Base-by-base conservation (phyloP, 2,888 invertebrate species). In the Xestia sexstrigata region DNA sequence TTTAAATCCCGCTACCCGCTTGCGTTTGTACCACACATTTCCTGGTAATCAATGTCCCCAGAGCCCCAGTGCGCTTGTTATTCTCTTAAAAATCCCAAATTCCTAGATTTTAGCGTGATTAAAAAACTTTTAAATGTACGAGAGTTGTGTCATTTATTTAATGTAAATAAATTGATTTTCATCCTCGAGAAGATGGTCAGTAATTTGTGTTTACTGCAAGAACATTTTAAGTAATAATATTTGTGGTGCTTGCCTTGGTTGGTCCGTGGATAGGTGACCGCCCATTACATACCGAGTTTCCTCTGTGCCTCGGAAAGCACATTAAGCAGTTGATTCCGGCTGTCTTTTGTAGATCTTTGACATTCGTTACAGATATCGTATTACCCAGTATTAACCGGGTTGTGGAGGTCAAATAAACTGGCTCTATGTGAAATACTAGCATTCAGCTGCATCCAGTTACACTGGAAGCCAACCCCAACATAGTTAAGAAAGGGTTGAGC, bases 1-100 rank as follows among this genome's bases (percentile, higher is more conserved):
- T 30, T 35, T 20, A 26, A 20, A 62, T 35, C 9, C 35, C 74
- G 76, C 73, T 71, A 8, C 1, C 2, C 20, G 45, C 69, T 76
- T 52, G 9, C 0, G 39, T 35, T 88, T 76, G 62, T 26, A 66
- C 80, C 81, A 76, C 52, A 58, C 62, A 65, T 58, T 70, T 71
- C 42, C 66, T 71, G 17, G 79, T 83, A 87, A 87, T 87, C 85
- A 83, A 87, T 80, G 89, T 88, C 78, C 79, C 81, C 52, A 9
- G 87, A 83, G 81, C 72, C 35, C 72, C 70, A 49, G 70, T 83
- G 78, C 73, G 81, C 69, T 87, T 47, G 68, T 79, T 71, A 77
- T 84, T 74, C 84, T 82, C 65, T 76, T 74, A 79, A 83, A 87
- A 87, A 85, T 74, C 74, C 70, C 70, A 67, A 73, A 63, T 68